phyloP scores from a whole-genome alignment of 2,888 invertebrate genomes.

The Morpho deidamia region DNA sequence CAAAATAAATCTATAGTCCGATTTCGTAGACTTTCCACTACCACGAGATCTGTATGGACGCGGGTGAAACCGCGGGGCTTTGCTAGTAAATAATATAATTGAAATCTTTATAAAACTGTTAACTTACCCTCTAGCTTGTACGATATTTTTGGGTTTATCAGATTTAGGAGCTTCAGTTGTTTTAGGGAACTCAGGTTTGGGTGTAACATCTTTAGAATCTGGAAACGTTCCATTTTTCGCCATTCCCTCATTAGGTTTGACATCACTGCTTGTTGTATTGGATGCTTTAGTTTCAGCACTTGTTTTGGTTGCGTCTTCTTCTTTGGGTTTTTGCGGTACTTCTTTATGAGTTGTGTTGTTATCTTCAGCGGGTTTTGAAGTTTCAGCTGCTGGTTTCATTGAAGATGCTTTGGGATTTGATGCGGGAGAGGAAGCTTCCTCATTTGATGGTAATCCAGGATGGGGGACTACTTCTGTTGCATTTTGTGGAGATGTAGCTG shows the following conservation, averaged over 20 bases:
- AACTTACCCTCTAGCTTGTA: conserved; percentile 51
- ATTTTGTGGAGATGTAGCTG: background rate
- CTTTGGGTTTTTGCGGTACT: conserved; percentile 12
- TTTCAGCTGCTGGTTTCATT: conserved; percentile 4
- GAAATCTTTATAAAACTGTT: too few relatives aligned
- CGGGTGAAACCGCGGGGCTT: too few relatives aligned
- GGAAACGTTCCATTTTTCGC: conserved; percentile 22
- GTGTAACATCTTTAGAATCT: conserved; percentile 21
- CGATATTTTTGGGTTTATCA: conserved; percentile 29
- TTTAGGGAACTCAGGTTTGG: conserved; percentile 30
- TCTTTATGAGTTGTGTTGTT: conserved; percentile 28
- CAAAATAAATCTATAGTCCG: too few relatives aligned
- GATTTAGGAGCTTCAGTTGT: conserved; percentile 32
- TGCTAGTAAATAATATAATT: too few relatives aligned
- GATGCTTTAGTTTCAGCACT: conserved; percentile 1
- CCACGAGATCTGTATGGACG: too few relatives aligned
- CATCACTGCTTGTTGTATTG: conserved; percentile 15
- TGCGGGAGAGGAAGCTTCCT: background rate
- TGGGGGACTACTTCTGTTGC: background rate
- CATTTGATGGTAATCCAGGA: background rate
- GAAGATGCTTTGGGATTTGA: conserved; percentile 2
- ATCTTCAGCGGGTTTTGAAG: conserved; percentile 11
- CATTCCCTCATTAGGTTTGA: conserved; percentile 25
- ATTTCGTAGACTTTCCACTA: too few relatives aligned
- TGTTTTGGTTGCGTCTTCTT: conserved; percentile 8